Evolutionary conservation across 1,140 invertebrate species (phyloP), one percentile per base, ranked within the genome.

Genomic region (Andricus grossulariae): DNA sequence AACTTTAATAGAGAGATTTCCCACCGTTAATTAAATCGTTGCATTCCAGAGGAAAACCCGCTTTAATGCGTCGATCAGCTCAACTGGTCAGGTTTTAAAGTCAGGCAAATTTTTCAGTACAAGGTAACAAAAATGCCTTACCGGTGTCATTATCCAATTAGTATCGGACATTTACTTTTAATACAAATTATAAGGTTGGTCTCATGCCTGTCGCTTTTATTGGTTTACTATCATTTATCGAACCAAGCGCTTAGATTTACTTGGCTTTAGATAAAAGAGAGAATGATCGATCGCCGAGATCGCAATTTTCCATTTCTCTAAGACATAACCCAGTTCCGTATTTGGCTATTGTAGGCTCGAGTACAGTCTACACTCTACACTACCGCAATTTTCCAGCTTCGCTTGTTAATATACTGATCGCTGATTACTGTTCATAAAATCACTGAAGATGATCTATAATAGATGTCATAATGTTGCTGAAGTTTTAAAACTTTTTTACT

Each of bases 311-410:
- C 50, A 32, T 32, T 54, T 50, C 18, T 21, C 71, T 75, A 73
- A 75, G 60, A 50, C 50, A 72, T 84, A 83, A 84, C 79, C 82
- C 77, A 82, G 80, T 85, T 86, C 80, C 80, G 74, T 83, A 84
- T 85, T 85, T 82, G 78, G 76, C 66, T 52, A 50, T n/a, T 60
- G 39, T 66, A 52, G 50, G 70, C 21, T 71, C 13, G 18, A 50
- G 19, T 21, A 52, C 74, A 49, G 39, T 45, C 39, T 10, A 32
- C 32, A n/a, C n/a, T n/a, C n/a, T n/a, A n/a, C 32, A 6, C 25
- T 60, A 15, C 70, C 55, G 50, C 71, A 73, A 78, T 78, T 78
- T 78, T 78, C 50, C 19, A 52, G 10, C 50, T 73, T 25, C 54
- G 25, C 15, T 77, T 74, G 21, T 72, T 39, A 21, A 51, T 39